phyloP scores from a whole-genome alignment of 2,888 invertebrate genomes.

The Anaspis maculata region DNA sequence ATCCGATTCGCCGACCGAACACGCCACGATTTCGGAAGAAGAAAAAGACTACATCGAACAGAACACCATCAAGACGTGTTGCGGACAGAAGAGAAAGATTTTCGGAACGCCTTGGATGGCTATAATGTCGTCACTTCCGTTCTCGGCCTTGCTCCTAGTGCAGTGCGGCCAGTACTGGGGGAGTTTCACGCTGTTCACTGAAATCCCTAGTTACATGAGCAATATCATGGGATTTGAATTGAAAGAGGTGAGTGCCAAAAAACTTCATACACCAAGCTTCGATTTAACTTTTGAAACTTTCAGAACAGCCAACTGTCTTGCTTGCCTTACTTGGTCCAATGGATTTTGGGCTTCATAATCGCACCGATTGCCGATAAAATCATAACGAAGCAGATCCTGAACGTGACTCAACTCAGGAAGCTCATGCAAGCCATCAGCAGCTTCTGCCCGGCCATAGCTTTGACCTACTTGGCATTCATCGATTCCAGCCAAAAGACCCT shows the following conservation, averaged over 20 bases:
- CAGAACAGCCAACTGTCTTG: conserved; percentile 60
- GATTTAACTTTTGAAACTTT: too few relatives aligned
- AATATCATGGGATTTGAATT: conserved; percentile 61
- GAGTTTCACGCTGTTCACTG: conserved; percentile 74
- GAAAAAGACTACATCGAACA: conserved; percentile 40
- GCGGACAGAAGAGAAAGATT: too few relatives aligned
- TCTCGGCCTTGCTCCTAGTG: conserved; percentile 63
- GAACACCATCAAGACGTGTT: too few relatives aligned
- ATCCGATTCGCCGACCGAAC: conserved; percentile 52
- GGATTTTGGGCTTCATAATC: conserved; percentile 60
- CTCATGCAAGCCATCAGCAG: conserved; percentile 48
- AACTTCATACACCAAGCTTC: too few relatives aligned
- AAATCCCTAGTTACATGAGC: conserved; percentile 73
- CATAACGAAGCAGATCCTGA: conserved; percentile 40
- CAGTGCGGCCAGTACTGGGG: conserved; percentile 74
- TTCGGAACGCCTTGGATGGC: conserved; percentile 69
- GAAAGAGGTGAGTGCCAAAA: too few relatives aligned
- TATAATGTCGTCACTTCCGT: conserved; percentile 64
- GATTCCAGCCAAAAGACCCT: conserved; percentile 46
- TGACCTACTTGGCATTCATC: conserved; percentile 55
- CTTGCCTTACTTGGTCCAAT: conserved; percentile 64
- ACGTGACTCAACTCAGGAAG: conserved; percentile 48
- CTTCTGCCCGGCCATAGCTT: conserved; percentile 58
- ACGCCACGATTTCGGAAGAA: conserved; percentile 49
- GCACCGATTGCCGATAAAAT: conserved; percentile 55